These are phyloP conservation scores for Sminthopsis crassicaudata DNA, from an alignment of 2,113 vertebrate species.

Conservation along the genomic window DNA sequence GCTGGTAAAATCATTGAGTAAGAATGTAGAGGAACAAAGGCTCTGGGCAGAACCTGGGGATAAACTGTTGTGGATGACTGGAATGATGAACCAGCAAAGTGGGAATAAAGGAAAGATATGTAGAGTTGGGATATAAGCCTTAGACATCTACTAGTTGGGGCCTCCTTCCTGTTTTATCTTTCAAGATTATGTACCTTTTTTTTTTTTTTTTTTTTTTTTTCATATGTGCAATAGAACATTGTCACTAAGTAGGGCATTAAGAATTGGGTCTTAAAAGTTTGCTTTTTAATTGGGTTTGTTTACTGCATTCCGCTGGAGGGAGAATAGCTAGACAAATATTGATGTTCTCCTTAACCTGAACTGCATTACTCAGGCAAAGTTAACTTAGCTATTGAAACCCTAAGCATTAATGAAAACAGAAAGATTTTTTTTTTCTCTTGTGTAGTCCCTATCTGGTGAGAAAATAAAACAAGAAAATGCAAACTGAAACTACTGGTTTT, in stretches of 20 bases:
- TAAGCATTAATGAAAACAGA: slow-evolving; percentile 11
- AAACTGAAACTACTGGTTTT: neutral
- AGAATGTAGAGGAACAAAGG: too few species aligned
- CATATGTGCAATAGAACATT: neutral
- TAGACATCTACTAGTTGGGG: neutral
- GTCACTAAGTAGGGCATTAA: neutral
- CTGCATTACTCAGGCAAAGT: neutral
- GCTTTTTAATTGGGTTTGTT: slow-evolving; percentile 9
- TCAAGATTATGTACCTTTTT: neutral
- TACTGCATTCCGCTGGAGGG: slow-evolving; percentile 12
- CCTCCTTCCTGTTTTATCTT: neutral
- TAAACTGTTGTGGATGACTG: too few species aligned
- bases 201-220: neutral
- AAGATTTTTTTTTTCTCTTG: slow-evolving; percentile 18
- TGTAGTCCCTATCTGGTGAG: slow-evolving; percentile 10
- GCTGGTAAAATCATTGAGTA: neutral
- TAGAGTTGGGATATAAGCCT: neutral
- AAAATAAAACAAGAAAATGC: neutral
- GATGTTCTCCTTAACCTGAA: slow-evolving; percentile 29
- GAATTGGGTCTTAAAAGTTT: neutral
- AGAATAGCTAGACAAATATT: slow-evolving; percentile 3
- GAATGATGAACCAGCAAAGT: neutral
- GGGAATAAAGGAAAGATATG: neutral
- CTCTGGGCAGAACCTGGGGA: too few species aligned
- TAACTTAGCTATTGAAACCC: slow-evolving; percentile 1